A percentile compares a stretch with the other conserved stretches of the same genome.
These are phyloP conservation scores for Geotria australis DNA, from an alignment of 2,797 vertebrate genomes.

Conservation along the genomic window DNA sequence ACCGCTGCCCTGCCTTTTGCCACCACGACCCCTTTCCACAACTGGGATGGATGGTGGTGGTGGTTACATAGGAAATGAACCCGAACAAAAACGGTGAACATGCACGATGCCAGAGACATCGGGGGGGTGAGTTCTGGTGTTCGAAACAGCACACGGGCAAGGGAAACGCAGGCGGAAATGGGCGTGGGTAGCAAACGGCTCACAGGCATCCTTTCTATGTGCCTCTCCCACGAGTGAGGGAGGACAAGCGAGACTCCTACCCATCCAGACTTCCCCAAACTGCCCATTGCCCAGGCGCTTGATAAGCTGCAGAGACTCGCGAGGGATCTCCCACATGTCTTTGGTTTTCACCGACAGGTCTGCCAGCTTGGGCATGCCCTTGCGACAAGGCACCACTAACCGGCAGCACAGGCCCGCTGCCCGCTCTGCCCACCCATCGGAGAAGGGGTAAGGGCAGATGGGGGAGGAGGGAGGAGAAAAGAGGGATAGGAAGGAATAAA, in stretches of 20 bases:
- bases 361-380: slow-evolving; percentile 50
- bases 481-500: neutral
- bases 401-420: slow-evolving; percentile 55
- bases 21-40: too few species aligned
- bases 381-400: slow-evolving; percentile 47
- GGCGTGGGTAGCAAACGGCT: too few species aligned
- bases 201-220: too few species aligned
- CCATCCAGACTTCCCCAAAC: slow-evolving; percentile 92
- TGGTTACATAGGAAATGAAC: too few species aligned
- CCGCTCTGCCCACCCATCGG: slow-evolving; percentile 21
- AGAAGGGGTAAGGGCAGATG: slow-evolving; percentile 1
- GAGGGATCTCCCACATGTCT: slow-evolving; percentile 71
- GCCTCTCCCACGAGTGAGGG: too few species aligned
- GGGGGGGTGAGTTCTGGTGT: too few species aligned
- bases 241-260: slow-evolving; percentile 14
- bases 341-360: slow-evolving; percentile 73
- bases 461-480: slow-evolving; percentile 3
- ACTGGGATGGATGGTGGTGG: too few species aligned
- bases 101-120: too few species aligned
- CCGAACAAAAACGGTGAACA: too few species aligned
- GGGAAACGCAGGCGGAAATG: too few species aligned
- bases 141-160: too few species aligned
- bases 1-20: too few species aligned
- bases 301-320: slow-evolving; percentile 28
- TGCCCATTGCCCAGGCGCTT: slow-evolving; percentile 66